Evolutionary conservation across 2,888 invertebrate genomes (phyloP).

Genomic region (Machimus rusticus): DNA sequence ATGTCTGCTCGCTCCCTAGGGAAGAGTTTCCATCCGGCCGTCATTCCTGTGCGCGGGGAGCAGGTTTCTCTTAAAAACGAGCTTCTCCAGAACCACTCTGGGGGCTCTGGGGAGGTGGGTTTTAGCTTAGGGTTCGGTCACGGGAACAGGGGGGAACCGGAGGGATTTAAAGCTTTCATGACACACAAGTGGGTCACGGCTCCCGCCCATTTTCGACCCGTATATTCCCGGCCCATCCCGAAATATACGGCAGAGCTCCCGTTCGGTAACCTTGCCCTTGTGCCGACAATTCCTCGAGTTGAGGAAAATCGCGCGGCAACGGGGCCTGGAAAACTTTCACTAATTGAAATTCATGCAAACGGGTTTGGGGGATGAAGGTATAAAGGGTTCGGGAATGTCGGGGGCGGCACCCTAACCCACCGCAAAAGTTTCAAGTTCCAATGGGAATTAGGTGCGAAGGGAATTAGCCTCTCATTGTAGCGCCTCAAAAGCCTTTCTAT

Average conservation of each 20-base stretch:
- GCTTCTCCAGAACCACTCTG: neutral
- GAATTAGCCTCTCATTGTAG: neutral
- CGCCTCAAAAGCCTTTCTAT: neutral
- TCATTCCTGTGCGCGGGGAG: neutral
- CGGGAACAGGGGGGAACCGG: neutral
- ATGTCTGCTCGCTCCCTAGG: neutral
- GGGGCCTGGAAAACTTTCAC: neutral
- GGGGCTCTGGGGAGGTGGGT: neutral
- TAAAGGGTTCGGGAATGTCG: too few species aligned
- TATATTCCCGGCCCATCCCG: neutral
- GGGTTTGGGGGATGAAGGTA: neutral
- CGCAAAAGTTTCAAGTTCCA: neutral
- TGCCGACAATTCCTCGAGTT: neutral
- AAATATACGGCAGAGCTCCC: neutral
- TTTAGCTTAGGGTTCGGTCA: neutral
- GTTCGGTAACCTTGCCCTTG: neutral
- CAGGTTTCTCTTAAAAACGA: neutral
- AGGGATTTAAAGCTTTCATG: neutral
- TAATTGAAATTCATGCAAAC: neutral
- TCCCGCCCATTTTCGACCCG: neutral
- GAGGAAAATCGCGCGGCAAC: neutral
- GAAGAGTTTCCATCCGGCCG: neutral
- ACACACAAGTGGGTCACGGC: neutral
- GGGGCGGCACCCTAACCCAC: neutral
- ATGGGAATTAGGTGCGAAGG: neutral